phyloP scores from a whole-genome alignment of 2,113 vertebrate species.

The Burhinus bistriatus region DNA sequence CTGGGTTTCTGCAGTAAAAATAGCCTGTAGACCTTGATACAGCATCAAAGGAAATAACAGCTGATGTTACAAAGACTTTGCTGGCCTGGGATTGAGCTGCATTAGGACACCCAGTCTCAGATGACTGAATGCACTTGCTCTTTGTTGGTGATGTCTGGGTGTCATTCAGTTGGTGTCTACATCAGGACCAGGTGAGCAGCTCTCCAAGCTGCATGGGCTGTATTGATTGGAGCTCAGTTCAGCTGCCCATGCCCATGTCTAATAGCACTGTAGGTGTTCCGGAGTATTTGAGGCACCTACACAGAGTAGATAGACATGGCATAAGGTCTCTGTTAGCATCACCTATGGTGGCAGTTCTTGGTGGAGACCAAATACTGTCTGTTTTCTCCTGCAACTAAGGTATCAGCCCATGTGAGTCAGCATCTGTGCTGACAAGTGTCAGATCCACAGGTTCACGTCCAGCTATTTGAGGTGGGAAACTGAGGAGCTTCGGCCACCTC shows the following conservation, averaged over 20 bases:
- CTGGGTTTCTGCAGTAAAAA: neutral
- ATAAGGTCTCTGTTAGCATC: neutral
- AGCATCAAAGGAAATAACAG: neutral
- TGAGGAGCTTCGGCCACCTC: neutral
- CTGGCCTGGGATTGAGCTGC: neutral
- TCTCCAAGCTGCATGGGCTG: neutral
- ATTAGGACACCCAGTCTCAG: neutral
- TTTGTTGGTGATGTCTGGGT: neutral
- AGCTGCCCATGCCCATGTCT: neutral
- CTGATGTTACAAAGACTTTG: neutral
- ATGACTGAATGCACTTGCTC: neutral
- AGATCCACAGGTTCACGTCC: neutral
- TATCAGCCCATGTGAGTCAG: neutral
- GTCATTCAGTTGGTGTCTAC: neutral
- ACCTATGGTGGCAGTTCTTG: neutral
- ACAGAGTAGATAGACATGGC: fast-evolving
- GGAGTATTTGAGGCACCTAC: neutral
- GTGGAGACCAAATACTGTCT: neutral
- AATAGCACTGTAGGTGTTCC: neutral
- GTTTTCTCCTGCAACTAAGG: neutral
- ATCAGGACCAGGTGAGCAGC: neutral
- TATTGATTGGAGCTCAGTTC: fast-evolving
- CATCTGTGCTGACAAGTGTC: neutral
- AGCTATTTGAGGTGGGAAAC: neutral
- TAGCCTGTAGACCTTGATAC: neutral